phyloP scores from a whole-genome alignment of 2,113 vertebrate species.

The Anser cygnoides region DNA sequence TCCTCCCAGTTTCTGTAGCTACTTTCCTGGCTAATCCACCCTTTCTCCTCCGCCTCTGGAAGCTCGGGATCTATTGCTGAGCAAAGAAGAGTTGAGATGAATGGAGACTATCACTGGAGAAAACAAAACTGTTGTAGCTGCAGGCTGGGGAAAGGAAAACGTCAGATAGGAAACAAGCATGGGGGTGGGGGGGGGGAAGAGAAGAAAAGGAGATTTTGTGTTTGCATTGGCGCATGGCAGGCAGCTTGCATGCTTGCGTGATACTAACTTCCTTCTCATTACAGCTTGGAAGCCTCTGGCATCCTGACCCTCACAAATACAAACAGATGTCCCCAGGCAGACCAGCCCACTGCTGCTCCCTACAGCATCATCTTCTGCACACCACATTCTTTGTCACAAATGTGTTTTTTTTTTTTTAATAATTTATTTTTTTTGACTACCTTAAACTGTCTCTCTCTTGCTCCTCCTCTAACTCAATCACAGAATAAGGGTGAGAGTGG shows the following conservation, averaged over 20 bases:
- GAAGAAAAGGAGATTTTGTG: background rate
- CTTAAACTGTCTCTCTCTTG: background rate
- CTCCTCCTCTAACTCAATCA: background rate
- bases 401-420: background rate
- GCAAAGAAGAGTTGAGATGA: background rate
- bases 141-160: background rate
- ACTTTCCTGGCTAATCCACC: background rate
- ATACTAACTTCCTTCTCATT: background rate
- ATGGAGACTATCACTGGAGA: background rate
- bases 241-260: background rate
- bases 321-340: constrained; percentile 15
- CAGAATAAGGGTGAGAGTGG: background rate
- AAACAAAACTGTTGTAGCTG: background rate
- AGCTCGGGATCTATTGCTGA: background rate
- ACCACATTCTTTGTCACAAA: background rate
- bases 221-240: background rate
- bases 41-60: background rate
- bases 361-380: background rate
- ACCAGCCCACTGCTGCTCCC: background rate
- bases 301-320: background rate
- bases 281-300: background rate
- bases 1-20: background rate
- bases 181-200: background rate
- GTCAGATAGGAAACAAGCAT: background rate
- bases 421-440: background rate